phyloP scores from a whole-genome alignment of 2,113 vertebrate species.

The Mormyrus lacerda region DNA sequence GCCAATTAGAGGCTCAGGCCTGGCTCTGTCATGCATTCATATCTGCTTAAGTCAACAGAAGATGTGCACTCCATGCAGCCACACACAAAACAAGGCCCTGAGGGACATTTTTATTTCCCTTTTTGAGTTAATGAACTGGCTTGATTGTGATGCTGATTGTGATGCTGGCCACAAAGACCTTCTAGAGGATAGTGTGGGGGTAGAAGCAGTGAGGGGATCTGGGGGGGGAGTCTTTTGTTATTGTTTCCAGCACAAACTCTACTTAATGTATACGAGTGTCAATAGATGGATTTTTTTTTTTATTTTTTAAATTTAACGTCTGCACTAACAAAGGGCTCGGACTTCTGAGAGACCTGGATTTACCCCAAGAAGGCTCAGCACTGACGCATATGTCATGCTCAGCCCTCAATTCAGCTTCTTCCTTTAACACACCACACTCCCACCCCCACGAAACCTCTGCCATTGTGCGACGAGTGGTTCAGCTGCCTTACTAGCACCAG shows the following conservation, averaged over 20 bases:
- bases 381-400: background rate
- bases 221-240: slow-evolving; percentile 37
- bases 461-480: slow-evolving; percentile 43
- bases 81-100: slow-evolving; percentile 47
- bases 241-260: slow-evolving; percentile 42
- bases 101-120: slow-evolving; percentile 44
- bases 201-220: background rate
- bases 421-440: slow-evolving; percentile 35
- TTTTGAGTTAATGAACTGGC: slow-evolving; percentile 51
- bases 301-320: slow-evolving; percentile 15
- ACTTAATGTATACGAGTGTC: slow-evolving; percentile 16
- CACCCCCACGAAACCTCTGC: slow-evolving; percentile 39
- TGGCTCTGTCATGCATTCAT: slow-evolving; percentile 52
- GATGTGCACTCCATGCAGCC: slow-evolving; percentile 40
- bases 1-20: slow-evolving; percentile 56
- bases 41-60: slow-evolving; percentile 52
- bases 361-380: slow-evolving; percentile 28
- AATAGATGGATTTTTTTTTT: slow-evolving; percentile 23
- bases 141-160: slow-evolving; percentile 64
- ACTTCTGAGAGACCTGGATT: slow-evolving; percentile 30
- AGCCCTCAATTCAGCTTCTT: slow-evolving; percentile 29
- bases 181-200: slow-evolving; percentile 32
- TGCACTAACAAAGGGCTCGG: slow-evolving; percentile 39
- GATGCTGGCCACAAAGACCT: slow-evolving; percentile 54
- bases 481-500: slow-evolving; percentile 40